Evolutionary conservation across 2,113 vertebrate genomes (phyloP).

Genomic region (Burhinus oedicnemus): DNA sequence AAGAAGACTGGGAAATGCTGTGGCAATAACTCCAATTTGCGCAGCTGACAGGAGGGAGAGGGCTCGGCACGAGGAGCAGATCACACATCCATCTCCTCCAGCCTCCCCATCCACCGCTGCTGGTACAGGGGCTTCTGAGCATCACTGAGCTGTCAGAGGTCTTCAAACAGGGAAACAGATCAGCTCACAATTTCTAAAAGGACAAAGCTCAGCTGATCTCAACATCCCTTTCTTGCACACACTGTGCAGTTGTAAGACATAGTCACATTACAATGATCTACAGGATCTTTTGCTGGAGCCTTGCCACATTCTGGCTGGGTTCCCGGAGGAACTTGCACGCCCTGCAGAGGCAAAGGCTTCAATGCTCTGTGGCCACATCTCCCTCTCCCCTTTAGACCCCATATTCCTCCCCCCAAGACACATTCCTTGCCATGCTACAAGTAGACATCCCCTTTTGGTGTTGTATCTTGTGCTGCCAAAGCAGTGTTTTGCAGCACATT

Average conservation of each 20-base stretch:
- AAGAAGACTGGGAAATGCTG: background rate
- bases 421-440: fast-evolving
- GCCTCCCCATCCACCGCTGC: background rate
- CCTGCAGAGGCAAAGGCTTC: background rate
- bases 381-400: background rate
- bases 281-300: slow-evolving; percentile 21
- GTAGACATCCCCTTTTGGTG: background rate
- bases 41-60: background rate
- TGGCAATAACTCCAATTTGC: background rate
- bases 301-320: background rate
- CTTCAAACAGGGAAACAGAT: background rate
- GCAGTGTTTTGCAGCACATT: background rate
- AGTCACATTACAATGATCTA: background rate
- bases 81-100: background rate
- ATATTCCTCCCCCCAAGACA: background rate
- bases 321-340: background rate
- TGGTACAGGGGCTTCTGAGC: background rate
- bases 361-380: fast-evolving
- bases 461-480: background rate
- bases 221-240: background rate
- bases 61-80: background rate
- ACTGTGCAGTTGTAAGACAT: background rate
- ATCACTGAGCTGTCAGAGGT: background rate
- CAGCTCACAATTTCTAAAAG: background rate
- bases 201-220: background rate